Percentiles rank a stretch among this genome's conserved stretches.
Evolutionary conservation across 2,888 invertebrate genomes (phyloP).

Genomic region (Deilephila elpenor): DNA sequence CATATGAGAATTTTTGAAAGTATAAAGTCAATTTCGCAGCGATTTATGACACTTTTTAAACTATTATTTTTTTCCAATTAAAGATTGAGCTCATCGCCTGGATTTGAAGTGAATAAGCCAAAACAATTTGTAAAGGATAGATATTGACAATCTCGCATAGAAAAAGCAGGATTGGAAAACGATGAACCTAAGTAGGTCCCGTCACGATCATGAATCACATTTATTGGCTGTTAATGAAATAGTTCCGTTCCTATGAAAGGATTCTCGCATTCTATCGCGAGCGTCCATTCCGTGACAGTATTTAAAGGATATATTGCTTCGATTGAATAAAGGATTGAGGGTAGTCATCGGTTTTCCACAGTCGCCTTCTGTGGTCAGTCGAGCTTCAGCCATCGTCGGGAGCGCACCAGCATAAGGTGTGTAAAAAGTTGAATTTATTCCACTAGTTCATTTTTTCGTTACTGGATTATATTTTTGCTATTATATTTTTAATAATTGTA

Average conservation of each 20-base stretch:
- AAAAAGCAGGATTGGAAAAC: neutral
- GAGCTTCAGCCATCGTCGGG: slow-evolving; percentile 45
- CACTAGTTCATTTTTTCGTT: neutral
- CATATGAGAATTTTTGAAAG: too few relatives aligned
- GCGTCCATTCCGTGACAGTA: slow-evolving; percentile 54
- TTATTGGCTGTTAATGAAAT: slow-evolving; percentile 67
- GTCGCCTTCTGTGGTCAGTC: slow-evolving; percentile 48
- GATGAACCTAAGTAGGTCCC: neutral
- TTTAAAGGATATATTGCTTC: slow-evolving; percentile 53
- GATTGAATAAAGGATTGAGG: slow-evolving; percentile 45
- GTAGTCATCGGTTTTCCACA: slow-evolving; percentile 48
- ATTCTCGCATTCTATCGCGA: slow-evolving; percentile 57
- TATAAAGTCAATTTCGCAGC: too few relatives aligned
- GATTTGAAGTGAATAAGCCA: too few relatives aligned
- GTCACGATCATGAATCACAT: slow-evolving; percentile 29
- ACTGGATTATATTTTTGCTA: too few relatives aligned
- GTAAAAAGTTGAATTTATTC: slow-evolving; percentile 33
- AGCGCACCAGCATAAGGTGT: slow-evolving; percentile 46
- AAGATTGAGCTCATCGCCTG: too few relatives aligned
- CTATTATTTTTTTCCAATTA: too few relatives aligned
- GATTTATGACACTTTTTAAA: too few relatives aligned
- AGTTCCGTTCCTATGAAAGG: slow-evolving; percentile 51
- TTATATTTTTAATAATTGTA: neutral
- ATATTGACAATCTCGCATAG: too few relatives aligned
- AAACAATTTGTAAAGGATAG: too few relatives aligned